Evolutionary conservation across 2,888 invertebrate genomes (phyloP).

Genomic region (Labia minor): DNA sequence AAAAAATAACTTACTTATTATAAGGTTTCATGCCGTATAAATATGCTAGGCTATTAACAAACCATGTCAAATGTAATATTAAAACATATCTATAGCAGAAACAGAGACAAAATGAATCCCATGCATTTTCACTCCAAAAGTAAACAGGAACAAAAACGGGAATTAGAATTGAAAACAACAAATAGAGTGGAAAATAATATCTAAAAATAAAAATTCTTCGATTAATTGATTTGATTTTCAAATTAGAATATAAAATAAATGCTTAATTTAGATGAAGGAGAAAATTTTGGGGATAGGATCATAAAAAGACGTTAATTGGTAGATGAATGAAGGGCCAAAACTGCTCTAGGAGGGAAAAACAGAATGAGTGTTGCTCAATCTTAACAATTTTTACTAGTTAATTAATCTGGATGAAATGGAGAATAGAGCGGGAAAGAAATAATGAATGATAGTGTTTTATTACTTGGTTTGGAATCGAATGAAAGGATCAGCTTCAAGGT

Average conservation of each 20-base stretch:
- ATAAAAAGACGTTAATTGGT: no score
- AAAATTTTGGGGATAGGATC: no score
- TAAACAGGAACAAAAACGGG: slow-evolving; percentile 55
- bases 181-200: slow-evolving; percentile 50
- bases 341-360: no score
- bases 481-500: slow-evolving; percentile 57
- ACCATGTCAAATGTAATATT: slow-evolving; percentile 65
- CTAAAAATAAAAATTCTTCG: slow-evolving; percentile 44
- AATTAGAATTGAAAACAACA: slow-evolving; percentile 46
- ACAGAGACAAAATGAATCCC: slow-evolving; percentile 47
- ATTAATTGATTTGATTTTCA: no score
- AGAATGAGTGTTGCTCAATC: no score
- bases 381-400: no score
- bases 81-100: slow-evolving; percentile 51
- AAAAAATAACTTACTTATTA: slow-evolving; percentile 46
- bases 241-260: no score
- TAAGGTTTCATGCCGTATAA: slow-evolving; percentile 67
- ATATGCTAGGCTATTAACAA: slow-evolving; percentile 73
- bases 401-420: no score
- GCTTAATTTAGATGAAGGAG: no score
- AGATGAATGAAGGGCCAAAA: no score
- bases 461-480: slow-evolving; percentile 67
- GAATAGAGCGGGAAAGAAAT: background rate
- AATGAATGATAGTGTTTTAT: background rate
- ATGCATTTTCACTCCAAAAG: slow-evolving; percentile 55